phyloP scores from a whole-genome alignment of 2,113 vertebrate genomes.

The Plecturocebus donacophilus region DNA sequence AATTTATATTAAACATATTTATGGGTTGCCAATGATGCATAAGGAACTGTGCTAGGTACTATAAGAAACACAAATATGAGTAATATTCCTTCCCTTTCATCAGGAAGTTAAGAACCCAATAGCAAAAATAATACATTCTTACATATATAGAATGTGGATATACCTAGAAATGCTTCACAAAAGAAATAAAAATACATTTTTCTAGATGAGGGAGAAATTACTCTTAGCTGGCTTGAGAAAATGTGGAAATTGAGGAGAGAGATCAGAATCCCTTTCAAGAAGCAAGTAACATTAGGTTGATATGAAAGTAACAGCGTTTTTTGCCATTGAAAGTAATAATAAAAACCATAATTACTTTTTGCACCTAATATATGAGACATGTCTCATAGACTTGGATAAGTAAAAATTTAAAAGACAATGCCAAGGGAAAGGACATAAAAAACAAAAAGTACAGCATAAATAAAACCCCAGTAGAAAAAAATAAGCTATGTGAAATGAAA shows the following conservation, averaged over 20 bases:
- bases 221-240: not conserved
- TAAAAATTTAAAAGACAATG: constrained; percentile 29
- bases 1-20: constrained; percentile 7
- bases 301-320: too few relatives aligned
- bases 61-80: not conserved
- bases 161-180: not conserved
- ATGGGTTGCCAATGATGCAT: not conserved
- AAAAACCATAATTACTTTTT: not conserved
- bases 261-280: not conserved
- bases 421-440: not conserved
- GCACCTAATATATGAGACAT: too few relatives aligned
- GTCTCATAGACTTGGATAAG: not conserved
- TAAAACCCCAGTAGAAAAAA: not conserved
- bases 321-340: not conserved
- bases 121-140: not conserved
- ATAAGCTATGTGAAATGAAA: not conserved
- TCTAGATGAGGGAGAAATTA: constrained; percentile 15
- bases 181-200: constrained; percentile 27
- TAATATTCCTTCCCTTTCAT: not conserved
- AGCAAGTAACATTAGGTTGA: not conserved
- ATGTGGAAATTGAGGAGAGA: not conserved
- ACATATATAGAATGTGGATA: not conserved
- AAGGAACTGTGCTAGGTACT: not conserved
- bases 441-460: not conserved
- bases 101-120: not conserved